Evolutionary conservation across 2,888 invertebrate species (phyloP), one percentile per base, ranked within the genome.

Genomic region (Thymelicus acteon): DNA sequence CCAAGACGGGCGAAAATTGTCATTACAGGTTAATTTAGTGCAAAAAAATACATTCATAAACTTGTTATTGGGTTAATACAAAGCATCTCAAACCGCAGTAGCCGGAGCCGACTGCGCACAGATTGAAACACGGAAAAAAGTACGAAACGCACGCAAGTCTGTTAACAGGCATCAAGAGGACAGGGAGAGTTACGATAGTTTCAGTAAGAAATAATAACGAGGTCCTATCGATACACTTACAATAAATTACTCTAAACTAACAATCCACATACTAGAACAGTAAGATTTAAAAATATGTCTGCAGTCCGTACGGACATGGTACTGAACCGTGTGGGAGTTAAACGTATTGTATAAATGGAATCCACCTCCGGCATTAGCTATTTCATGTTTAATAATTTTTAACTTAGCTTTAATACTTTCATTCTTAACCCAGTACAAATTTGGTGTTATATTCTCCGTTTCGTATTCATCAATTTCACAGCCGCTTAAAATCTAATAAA

Each of bases 221-320:
- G 81, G 85, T 89, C 88, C 90, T 93, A 92, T 84, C 81, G 79
- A 86, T 89, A 86, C 80, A 89, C 91, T 93, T 92, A 92, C 80
- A 85, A 89, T 90, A 92, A 90, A 90, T 90, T 87, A 93, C 84
- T 83, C 88, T 92, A 92, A 83, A 83, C 90, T 92, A 92, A 92
- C 89, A 89, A 89, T 88, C 89, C 88, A 92, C 87, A 82, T 83
- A 88, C 89, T 87, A 87, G 81, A 80, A 88, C 85, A 90, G 87
- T 90, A 88, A 84, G 83, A 80, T 82, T 81, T 80, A 75, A 80
- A 69, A 84, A 85, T 84, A 87, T 85, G 85, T 89, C 85, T 88
- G 87, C 81, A 78, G 89, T 88, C 89, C 89, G 78, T 75, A 77
- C 70, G 89, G 90, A 91, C 90, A 84, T 87, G 85, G 87, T 89